A percentile compares a stretch with the other conserved stretches of the same genome.
These are phyloP conservation scores for Corvus cornix DNA, from an alignment of 2,113 vertebrate species.

Conservation along the genomic window DNA sequence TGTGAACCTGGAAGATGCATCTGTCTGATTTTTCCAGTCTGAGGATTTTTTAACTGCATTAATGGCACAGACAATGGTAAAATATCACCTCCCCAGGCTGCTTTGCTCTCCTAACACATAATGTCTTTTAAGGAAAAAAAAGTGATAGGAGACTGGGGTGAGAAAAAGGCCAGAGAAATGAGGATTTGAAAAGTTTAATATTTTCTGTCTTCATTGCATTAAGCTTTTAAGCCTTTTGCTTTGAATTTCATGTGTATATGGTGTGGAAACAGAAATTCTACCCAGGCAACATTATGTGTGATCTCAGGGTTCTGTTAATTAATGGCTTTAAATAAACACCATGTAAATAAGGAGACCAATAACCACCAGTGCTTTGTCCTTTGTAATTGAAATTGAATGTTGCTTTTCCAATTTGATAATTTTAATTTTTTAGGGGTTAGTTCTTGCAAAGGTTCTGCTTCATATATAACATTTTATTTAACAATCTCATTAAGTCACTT, in stretches of 20 bases:
- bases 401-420: neutral
- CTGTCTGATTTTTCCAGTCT: slow-evolving; percentile 78
- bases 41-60: slow-evolving; percentile 70
- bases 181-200: slow-evolving; percentile 26
- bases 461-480: neutral
- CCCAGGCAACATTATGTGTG: neutral
- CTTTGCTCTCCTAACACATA: slow-evolving; percentile 50
- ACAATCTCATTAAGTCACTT: neutral
- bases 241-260: neutral
- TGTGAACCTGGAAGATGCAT: slow-evolving; percentile 75
- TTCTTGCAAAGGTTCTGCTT: neutral
- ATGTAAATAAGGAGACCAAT: neutral
- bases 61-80: slow-evolving; percentile 56
- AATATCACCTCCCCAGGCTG: slow-evolving; percentile 59
- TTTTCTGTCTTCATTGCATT: neutral
- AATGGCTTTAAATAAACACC: neutral
- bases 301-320: neutral
- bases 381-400: neutral
- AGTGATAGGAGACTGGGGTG: slow-evolving; percentile 43
- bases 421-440: neutral
- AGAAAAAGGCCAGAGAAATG: slow-evolving; percentile 43
- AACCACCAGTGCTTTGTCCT: neutral
- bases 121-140: slow-evolving; percentile 47
- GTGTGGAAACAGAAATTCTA: neutral
- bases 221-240: slow-evolving; percentile 24